These are phyloP conservation scores for Bedellia somnulentella DNA, from an alignment of 2,888 invertebrate genomes.

Conservation along the genomic window DNA sequence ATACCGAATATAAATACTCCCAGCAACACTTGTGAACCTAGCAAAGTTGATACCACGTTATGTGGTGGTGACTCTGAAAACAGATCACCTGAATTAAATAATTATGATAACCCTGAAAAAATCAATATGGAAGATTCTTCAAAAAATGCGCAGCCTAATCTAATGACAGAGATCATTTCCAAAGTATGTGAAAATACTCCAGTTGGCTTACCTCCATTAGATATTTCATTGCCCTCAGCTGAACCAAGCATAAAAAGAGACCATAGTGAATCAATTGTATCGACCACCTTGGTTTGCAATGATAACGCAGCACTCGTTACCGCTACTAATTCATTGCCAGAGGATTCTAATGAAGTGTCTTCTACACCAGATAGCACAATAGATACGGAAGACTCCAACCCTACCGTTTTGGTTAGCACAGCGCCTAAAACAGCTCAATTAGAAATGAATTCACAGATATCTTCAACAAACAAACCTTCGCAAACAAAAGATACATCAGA, in stretches of 20 bases:
- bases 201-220: too few relatives aligned
- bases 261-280: too few relatives aligned
- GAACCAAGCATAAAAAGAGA: too few relatives aligned
- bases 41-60: background rate
- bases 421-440: slow-evolving; percentile 22
- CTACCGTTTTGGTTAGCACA: slow-evolving; percentile 31
- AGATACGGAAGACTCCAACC: slow-evolving; percentile 17
- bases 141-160: too few relatives aligned
- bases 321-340: slow-evolving; percentile 6
- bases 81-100: slow-evolving; percentile 8
- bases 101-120: too few relatives aligned
- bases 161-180: too few relatives aligned
- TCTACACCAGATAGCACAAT: slow-evolving; percentile 39
- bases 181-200: too few relatives aligned
- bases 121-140: too few relatives aligned
- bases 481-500: slow-evolving; percentile 16
- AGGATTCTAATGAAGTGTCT: slow-evolving; percentile 12
- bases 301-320: slow-evolving; percentile 7
- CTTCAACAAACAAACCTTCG: slow-evolving; percentile 18
- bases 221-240: too few relatives aligned
- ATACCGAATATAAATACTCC: too few relatives aligned
- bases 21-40: too few relatives aligned
- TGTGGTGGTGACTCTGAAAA: background rate
- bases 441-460: slow-evolving; percentile 24
- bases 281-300: too few relatives aligned